Conservation (phyloP, 2,888 invertebrate species). For the Heteropelma amictum region DNA sequence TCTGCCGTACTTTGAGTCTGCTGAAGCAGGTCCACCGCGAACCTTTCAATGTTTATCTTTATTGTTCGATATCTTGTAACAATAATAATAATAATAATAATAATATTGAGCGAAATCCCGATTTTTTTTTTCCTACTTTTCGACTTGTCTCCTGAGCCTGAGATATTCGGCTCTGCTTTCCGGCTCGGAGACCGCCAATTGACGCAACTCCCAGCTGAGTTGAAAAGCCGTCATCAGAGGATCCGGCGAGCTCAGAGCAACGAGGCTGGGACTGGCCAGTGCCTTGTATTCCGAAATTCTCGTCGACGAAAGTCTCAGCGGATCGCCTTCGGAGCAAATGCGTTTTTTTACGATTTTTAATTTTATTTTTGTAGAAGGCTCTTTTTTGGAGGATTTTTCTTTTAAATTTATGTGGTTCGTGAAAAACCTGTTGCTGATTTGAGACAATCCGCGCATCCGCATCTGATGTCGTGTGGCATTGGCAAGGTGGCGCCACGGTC, state of each 20-base stretch:
- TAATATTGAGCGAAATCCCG: too few relatives aligned
- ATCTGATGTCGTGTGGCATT: conserved; percentile 93
- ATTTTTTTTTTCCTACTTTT: conserved; percentile 79
- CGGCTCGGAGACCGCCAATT: conserved; percentile 93
- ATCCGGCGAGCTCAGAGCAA: conserved; percentile 94
- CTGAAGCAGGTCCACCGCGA: conserved; percentile 93
- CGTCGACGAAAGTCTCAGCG: conserved; percentile 90
- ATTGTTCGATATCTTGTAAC: too few relatives aligned
- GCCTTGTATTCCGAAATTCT: conserved; percentile 96
- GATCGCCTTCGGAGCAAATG: conserved; percentile 78
- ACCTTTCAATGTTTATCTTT: conserved; percentile 73
- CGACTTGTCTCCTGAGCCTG: conserved; percentile 90
- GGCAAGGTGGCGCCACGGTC: conserved; percentile 95
- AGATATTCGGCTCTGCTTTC: conserved; percentile 96
- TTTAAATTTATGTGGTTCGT: too few relatives aligned
- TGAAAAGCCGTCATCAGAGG: conserved; percentile 96
- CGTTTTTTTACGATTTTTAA: too few relatives aligned
- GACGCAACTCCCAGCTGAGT: conserved; percentile 95
- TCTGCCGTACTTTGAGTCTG: conserved; percentile 96
- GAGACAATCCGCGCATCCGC: conserved; percentile 94
- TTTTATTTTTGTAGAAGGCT: too few relatives aligned
- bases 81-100: too few relatives aligned
- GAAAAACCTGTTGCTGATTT: conserved; percentile 81
- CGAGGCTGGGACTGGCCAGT: conserved; percentile 94
- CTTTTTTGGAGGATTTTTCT: too few relatives aligned